Percentiles rank a stretch among this genome's conserved stretches.
Conservation (phyloP, 2,888 invertebrate species). For the Caenorhabditis sulstoni region DNA sequence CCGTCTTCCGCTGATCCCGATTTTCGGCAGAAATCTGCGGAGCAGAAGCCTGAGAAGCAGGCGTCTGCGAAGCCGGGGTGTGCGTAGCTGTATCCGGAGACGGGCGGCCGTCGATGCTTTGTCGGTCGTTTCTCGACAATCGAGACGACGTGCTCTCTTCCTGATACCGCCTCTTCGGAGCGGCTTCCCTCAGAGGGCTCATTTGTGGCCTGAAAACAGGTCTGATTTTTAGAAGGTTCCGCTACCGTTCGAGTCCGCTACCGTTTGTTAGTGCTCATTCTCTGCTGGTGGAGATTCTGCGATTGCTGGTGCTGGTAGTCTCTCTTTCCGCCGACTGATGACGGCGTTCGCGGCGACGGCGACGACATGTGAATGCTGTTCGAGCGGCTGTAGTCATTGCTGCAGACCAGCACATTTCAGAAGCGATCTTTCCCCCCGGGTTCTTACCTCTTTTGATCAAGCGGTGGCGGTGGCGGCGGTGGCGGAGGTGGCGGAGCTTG, state of each 20-base stretch:
- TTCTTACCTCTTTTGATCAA: background rate
- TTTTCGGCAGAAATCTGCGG: no score
- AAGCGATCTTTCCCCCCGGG: no score
- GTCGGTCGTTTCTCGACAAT: conserved; percentile 23
- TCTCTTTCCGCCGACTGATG: conserved; percentile 8
- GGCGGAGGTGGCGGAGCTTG: conserved; percentile 7
- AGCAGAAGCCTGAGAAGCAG: no score
- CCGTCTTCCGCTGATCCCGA: background rate
- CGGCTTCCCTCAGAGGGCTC: conserved; percentile 14
- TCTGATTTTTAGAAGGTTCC: background rate
- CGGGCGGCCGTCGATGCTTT: conserved; percentile 23
- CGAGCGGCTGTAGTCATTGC: no score
- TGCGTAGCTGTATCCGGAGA: conserved; percentile 5
- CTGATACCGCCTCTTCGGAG: conserved; percentile 16
- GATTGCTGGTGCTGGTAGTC: conserved; percentile 10
- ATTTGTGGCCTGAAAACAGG: conserved; percentile 13
- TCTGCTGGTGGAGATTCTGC: conserved; percentile 13
- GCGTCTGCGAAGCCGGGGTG: no score
- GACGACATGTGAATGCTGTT: no score
- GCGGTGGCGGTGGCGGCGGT: conserved; percentile 1
- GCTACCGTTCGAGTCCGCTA: background rate
- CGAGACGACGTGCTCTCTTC: conserved; percentile 15
- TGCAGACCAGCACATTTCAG: no score
- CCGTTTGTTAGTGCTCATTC: conserved; percentile 19
- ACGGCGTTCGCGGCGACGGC: background rate